Percentiles rank a stretch among this genome's conserved stretches.
phyloP scores from a whole-genome alignment of 2,888 invertebrate genomes.

The Mesoligia furuncula region DNA sequence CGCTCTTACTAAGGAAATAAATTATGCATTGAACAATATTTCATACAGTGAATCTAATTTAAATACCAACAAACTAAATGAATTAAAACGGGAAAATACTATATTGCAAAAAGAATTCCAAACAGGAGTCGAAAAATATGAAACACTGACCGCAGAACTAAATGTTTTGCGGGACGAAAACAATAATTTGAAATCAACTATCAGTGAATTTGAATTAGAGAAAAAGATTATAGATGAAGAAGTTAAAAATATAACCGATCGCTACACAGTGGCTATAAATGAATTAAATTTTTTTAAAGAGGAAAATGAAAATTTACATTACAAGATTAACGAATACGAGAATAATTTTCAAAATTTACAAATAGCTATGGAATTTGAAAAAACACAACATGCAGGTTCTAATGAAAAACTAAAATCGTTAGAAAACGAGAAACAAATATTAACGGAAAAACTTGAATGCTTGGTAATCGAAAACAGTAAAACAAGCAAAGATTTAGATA shows the following conservation, averaged over 20 bases:
- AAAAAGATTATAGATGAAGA: constrained; percentile 53
- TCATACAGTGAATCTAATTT: constrained; percentile 57
- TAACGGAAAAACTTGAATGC: constrained; percentile 55
- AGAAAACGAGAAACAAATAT: constrained; percentile 56
- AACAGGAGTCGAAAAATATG: constrained; percentile 61
- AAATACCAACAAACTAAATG: constrained; percentile 51
- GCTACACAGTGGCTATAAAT: constrained; percentile 47
- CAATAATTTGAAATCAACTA: constrained; percentile 64
- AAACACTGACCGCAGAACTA: constrained; percentile 63
- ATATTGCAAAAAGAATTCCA: constrained; percentile 69
- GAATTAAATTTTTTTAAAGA: constrained; percentile 64
- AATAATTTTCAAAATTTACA: constrained; percentile 66
- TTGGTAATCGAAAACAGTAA: constrained; percentile 56
- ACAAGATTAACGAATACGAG: constrained; percentile 66
- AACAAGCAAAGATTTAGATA: constrained; percentile 61
- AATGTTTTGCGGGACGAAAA: constrained; percentile 68
- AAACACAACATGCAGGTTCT: constrained; percentile 43
- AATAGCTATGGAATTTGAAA: constrained; percentile 58
- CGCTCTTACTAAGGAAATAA: constrained; percentile 60
- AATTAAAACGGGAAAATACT: constrained; percentile 51
- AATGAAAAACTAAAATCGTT: constrained; percentile 43
- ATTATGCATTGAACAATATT: constrained; percentile 59
- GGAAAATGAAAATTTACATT: constrained; percentile 57
- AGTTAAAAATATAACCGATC: constrained; percentile 57
- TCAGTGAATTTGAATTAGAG: constrained; percentile 49